Conservation (phyloP, 2,113 vertebrate species). For the Datnioides undecimradiatus region DNA sequence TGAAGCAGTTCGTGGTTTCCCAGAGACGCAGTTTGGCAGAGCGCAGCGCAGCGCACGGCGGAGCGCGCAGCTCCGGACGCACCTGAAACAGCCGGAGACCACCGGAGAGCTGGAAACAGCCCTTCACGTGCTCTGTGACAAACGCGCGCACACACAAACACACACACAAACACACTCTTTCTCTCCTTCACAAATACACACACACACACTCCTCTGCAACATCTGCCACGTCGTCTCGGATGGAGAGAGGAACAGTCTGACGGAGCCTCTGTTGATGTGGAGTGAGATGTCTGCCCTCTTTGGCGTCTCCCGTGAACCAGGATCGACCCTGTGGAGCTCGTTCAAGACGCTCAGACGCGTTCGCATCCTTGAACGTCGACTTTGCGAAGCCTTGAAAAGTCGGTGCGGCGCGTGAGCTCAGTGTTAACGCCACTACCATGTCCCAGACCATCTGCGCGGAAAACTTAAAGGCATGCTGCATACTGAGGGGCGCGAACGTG, state of each 20-base stretch:
- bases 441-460: slow-evolving; percentile 54
- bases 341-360: background rate
- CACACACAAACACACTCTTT: background rate
- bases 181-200: slow-evolving; percentile 15
- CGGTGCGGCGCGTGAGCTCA: background rate
- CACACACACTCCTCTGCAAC: slow-evolving; percentile 2
- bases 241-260: background rate
- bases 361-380: background rate
- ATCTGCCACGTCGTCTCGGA: slow-evolving; percentile 23
- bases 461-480: slow-evolving; percentile 68
- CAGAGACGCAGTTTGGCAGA: slow-evolving; percentile 43
- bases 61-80: slow-evolving; percentile 60
- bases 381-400: slow-evolving; percentile 34
- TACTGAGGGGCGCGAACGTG: background rate
- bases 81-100: slow-evolving; percentile 42
- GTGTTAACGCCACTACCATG: slow-evolving; percentile 24
- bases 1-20: slow-evolving; percentile 20
- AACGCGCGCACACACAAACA: slow-evolving; percentile 12
- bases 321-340: background rate
- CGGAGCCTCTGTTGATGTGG: background rate
- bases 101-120: slow-evolving; percentile 1
- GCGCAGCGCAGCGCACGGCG: slow-evolving; percentile 52
- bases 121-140: slow-evolving; percentile 26
- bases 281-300: background rate
- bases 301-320: background rate